Conservation (phyloP, 2,113 vertebrate species). For the Ctenodactylus gundi region DNA sequence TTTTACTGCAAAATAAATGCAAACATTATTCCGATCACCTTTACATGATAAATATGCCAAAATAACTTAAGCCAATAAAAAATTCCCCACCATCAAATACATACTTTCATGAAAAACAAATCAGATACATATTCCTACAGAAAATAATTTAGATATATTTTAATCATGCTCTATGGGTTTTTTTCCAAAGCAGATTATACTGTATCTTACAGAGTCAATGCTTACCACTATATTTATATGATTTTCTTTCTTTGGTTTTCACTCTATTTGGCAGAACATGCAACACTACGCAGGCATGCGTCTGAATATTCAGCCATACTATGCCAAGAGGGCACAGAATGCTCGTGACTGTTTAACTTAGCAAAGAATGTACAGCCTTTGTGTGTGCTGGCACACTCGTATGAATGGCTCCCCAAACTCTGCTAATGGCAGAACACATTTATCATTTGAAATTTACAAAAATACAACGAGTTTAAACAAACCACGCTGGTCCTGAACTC, state of each 20-base stretch:
- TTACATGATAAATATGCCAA: slow-evolving; percentile 75
- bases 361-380: slow-evolving; percentile 73
- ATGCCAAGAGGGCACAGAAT: slow-evolving; percentile 71
- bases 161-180: slow-evolving; percentile 61
- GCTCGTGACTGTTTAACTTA: slow-evolving; percentile 70
- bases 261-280: slow-evolving; percentile 73
- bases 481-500: slow-evolving; percentile 38
- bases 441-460: slow-evolving; percentile 72
- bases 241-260: slow-evolving; percentile 78
- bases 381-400: slow-evolving; percentile 54
- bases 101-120: slow-evolving; percentile 78
- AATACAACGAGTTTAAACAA: slow-evolving; percentile 64
- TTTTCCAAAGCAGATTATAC: slow-evolving; percentile 71
- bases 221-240: slow-evolving; percentile 74
- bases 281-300: slow-evolving; percentile 71
- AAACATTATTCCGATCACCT: slow-evolving; percentile 78
- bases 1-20: slow-evolving; percentile 73
- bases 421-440: slow-evolving; percentile 64
- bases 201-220: slow-evolving; percentile 73
- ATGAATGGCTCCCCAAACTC: slow-evolving; percentile 59
- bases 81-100: slow-evolving; percentile 53
- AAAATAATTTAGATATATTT: slow-evolving; percentile 74
- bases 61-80: slow-evolving; percentile 73
- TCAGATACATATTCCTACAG: slow-evolving; percentile 73
- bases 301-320: slow-evolving; percentile 73